phyloP scores from a whole-genome alignment of 1,140 invertebrate genomes.

The Ruditapes philippinarum region DNA sequence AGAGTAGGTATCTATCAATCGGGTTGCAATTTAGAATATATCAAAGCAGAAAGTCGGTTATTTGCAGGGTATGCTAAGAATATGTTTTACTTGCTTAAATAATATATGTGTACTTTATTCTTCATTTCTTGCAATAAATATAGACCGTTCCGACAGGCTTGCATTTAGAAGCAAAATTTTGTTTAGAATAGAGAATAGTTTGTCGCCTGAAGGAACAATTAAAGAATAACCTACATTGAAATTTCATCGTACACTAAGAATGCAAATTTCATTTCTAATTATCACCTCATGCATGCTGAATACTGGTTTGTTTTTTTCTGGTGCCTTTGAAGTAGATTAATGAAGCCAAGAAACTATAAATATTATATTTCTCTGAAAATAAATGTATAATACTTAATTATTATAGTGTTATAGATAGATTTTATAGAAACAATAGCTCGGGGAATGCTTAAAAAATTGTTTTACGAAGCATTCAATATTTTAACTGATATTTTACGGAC shows the following conservation, averaged over 20 bases:
- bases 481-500: too few relatives aligned
- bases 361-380: not conserved
- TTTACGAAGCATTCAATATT: too few relatives aligned
- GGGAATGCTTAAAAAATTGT: too few relatives aligned
- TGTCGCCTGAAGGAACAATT: not conserved
- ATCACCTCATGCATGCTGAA: not conserved
- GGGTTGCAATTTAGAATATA: too few relatives aligned
- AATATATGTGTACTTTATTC: too few relatives aligned
- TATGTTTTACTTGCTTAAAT: too few relatives aligned
- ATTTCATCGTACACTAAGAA: not conserved
- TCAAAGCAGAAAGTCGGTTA: too few relatives aligned
- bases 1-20: too few relatives aligned
- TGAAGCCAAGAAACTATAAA: not conserved
- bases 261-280: not conserved
- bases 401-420: not conserved
- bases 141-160: too few relatives aligned
- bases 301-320: not conserved
- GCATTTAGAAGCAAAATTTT: too few relatives aligned
- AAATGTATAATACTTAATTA: not conserved
- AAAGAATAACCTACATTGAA: not conserved
- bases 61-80: too few relatives aligned
- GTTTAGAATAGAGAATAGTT: not conserved
- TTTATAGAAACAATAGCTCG: not conserved
- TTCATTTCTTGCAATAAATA: too few relatives aligned
- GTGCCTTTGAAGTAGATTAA: not conserved